Conservation (phyloP, 1,140 invertebrate genomes). For the Penaeus indicus region DNA sequence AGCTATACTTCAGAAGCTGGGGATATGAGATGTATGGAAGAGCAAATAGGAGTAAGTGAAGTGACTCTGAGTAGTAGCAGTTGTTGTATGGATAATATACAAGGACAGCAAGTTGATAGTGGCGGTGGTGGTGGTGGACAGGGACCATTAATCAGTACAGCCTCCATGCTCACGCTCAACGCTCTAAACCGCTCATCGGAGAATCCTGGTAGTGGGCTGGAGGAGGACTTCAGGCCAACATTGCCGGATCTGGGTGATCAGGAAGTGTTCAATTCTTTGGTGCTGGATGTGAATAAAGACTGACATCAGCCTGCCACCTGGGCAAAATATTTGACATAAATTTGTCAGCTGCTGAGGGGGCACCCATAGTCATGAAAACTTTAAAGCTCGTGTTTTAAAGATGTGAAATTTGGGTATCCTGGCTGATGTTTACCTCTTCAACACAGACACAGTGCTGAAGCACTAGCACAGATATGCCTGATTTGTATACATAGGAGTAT, state of each 20-base stretch:
- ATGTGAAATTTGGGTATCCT: background rate
- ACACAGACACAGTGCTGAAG: too few relatives aligned
- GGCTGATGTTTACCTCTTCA: too few relatives aligned
- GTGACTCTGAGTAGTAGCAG: slow-evolving; percentile 14
- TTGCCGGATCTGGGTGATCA: slow-evolving; percentile 56
- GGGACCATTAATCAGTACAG: slow-evolving; percentile 28
- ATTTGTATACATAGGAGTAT: too few relatives aligned
- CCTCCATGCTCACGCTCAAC: slow-evolving; percentile 59
- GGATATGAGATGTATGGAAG: slow-evolving; percentile 68
- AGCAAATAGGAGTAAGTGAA: slow-evolving; percentile 46
- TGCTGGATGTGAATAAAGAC: slow-evolving; percentile 63
- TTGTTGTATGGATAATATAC: background rate
- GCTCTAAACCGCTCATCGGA: slow-evolving; percentile 52
- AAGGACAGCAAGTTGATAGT: background rate
- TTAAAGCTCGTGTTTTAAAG: background rate
- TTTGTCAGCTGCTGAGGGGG: background rate
- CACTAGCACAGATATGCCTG: too few relatives aligned
- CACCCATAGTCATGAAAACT: background rate
- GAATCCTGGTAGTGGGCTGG: slow-evolving; percentile 11
- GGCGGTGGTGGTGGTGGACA: background rate
- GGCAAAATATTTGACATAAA: slow-evolving; percentile 57
- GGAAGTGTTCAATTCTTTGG: slow-evolving; percentile 61
- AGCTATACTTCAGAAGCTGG: slow-evolving; percentile 67
- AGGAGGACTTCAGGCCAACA: slow-evolving; percentile 63
- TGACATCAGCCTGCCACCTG: slow-evolving; percentile 61